Evolutionary conservation across 2,113 vertebrate species (phyloP).

Genomic region (Catharus bicknelli): DNA sequence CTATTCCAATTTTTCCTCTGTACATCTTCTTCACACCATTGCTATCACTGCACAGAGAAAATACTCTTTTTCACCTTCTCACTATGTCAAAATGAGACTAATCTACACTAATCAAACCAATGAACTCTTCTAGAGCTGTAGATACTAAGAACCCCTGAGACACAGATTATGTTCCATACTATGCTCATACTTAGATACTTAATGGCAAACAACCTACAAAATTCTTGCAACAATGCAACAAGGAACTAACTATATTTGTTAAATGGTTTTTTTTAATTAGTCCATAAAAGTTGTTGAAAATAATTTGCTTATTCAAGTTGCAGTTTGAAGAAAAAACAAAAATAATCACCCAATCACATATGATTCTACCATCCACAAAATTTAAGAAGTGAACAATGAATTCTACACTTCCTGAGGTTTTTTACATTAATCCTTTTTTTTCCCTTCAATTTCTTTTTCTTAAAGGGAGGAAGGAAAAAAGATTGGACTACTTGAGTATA

Average conservation of each 20-base stretch:
- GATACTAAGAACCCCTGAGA: background rate
- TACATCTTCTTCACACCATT: background rate
- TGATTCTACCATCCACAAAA: background rate
- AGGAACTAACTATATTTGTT: background rate
- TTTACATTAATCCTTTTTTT: background rate
- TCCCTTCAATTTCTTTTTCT: background rate
- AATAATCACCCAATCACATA: background rate
- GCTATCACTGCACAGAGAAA: background rate
- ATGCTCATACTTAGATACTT: background rate
- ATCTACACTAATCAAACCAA: background rate
- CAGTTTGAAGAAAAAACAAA: background rate
- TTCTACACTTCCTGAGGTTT: background rate
- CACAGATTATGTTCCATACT: background rate
- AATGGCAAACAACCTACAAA: background rate
- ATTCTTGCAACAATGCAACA: background rate
- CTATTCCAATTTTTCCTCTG: background rate
- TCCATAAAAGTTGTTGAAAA: background rate
- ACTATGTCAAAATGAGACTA: background rate
- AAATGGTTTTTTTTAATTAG: background rate
- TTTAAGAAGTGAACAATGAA: background rate
- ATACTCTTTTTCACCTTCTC: background rate
- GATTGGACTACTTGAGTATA: slow-evolving; percentile 1
- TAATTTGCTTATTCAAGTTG: background rate
- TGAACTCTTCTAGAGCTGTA: background rate
- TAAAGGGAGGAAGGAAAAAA: background rate